phyloP scores from a whole-genome alignment of 2,888 invertebrate species.

The Diaperis boleti region DNA sequence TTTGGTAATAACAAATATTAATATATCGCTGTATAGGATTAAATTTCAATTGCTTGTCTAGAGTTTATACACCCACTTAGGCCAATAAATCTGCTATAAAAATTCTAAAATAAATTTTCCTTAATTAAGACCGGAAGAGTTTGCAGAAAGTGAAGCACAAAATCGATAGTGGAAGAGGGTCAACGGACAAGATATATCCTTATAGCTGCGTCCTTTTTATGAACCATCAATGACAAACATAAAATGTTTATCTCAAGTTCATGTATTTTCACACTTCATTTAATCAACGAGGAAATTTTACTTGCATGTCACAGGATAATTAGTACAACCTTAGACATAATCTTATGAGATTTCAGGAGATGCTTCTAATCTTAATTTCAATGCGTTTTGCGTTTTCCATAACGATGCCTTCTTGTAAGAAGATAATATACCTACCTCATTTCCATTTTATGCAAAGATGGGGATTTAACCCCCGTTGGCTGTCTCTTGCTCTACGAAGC shows the following conservation, averaged over 20 bases:
- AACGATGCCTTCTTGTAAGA: background rate
- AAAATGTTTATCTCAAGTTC: slow-evolving; percentile 5
- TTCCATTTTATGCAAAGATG: background rate
- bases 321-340: background rate
- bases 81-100: slow-evolving; percentile 19
- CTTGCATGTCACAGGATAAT: background rate
- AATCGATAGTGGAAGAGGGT: slow-evolving; percentile 18
- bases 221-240: slow-evolving; percentile 1
- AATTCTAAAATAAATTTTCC: slow-evolving; percentile 18
- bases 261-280: background rate
- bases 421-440: background rate
- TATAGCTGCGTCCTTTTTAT: background rate
- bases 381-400: background rate
- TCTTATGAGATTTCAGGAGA: background rate
- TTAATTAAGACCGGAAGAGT: slow-evolving; percentile 13
- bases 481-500: no score
- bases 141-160: slow-evolving; percentile 11
- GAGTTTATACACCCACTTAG: slow-evolving; percentile 20
- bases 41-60: background rate
- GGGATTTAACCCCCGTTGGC: background rate
- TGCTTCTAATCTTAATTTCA: background rate
- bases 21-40: slow-evolving; percentile 1
- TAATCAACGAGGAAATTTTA: background rate
- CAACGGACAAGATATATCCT: slow-evolving; percentile 16
- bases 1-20: background rate